Conservation (phyloP, 2,888 invertebrate genomes). For the Stictocephala bisonia region DNA sequence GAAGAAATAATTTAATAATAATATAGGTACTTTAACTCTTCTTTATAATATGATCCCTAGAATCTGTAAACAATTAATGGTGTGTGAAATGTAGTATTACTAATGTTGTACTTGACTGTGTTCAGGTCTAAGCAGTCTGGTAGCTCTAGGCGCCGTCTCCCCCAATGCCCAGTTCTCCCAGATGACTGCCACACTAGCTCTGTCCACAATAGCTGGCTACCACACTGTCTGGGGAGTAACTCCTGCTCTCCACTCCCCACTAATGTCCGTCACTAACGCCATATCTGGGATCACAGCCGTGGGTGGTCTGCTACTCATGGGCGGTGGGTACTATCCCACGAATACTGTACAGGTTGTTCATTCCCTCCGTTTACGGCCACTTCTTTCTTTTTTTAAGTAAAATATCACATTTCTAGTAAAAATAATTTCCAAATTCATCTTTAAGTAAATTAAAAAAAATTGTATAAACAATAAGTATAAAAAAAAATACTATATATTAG, state of each 20-base stretch:
- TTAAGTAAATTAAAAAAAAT: too few relatives aligned
- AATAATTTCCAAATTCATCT: too few relatives aligned
- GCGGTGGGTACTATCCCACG: constrained; percentile 80
- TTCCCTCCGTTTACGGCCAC: constrained; percentile 79
- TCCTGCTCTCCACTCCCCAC: constrained; percentile 89
- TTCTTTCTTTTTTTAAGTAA: constrained; percentile 88
- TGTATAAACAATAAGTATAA: too few relatives aligned
- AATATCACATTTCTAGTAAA: too few relatives aligned
- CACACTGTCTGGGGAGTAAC: constrained; percentile 95
- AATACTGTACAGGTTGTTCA: constrained; percentile 76
- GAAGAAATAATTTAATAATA: too few relatives aligned
- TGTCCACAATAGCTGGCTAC: constrained; percentile 85
- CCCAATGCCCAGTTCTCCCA: constrained; percentile 87
- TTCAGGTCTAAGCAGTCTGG: constrained; percentile 75
- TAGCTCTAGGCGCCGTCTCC: constrained; percentile 78
- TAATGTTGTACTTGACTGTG: constrained; percentile 52
- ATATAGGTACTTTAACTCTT: background rate
- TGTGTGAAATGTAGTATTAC: background rate
- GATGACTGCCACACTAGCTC: constrained; percentile 87
- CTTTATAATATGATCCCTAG: background rate
- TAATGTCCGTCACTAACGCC: constrained; percentile 94
- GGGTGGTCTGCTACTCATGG: constrained; percentile 89
- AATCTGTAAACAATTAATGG: too few relatives aligned
- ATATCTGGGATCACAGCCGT: constrained; percentile 92
- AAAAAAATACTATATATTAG: too few relatives aligned